Conservation (phyloP, 2,797 vertebrate species). For the Sebastolobus altivelis region DNA sequence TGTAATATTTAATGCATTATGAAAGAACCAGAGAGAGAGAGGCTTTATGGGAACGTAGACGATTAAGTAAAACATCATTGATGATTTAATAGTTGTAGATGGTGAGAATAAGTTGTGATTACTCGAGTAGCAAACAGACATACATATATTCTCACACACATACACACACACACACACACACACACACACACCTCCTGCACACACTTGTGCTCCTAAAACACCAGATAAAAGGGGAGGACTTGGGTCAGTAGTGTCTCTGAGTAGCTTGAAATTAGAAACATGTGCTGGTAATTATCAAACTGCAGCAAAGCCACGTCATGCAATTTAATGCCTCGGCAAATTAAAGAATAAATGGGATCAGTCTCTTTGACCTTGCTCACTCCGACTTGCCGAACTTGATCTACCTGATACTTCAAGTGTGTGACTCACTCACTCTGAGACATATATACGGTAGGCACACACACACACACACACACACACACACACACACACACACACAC, state of each 20-base stretch:
- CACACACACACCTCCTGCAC: background rate
- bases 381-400: conserved; percentile 74
- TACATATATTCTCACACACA: background rate
- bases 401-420: conserved; percentile 71
- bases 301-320: conserved; percentile 85
- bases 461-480: background rate
- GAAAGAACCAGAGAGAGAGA: conserved; percentile 3
- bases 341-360: conserved; percentile 86
- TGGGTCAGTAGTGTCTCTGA: conserved; percentile 86
- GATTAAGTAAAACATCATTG: conserved; percentile 5
- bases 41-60: conserved; percentile 1
- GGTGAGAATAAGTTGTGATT: conserved; percentile 26
- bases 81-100: conserved; percentile 3
- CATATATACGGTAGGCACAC: background rate
- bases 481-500: background rate
- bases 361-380: conserved; percentile 85
- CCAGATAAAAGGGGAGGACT: conserved; percentile 82
- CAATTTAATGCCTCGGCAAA: conserved; percentile 88
- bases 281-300: conserved; percentile 89
- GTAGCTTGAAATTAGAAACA: conserved; percentile 88
- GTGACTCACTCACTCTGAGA: conserved; percentile 44
- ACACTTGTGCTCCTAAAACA: conserved; percentile 54
- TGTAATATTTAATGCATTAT: conserved; percentile 2
- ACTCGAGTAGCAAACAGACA: conserved; percentile 7
- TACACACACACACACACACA: conserved; percentile 1